Percentiles rank a stretch among this genome's conserved stretches.
Evolutionary conservation across 2,797 vertebrate species (phyloP).

Genomic region (Chiloscyllium punctatum): DNA sequence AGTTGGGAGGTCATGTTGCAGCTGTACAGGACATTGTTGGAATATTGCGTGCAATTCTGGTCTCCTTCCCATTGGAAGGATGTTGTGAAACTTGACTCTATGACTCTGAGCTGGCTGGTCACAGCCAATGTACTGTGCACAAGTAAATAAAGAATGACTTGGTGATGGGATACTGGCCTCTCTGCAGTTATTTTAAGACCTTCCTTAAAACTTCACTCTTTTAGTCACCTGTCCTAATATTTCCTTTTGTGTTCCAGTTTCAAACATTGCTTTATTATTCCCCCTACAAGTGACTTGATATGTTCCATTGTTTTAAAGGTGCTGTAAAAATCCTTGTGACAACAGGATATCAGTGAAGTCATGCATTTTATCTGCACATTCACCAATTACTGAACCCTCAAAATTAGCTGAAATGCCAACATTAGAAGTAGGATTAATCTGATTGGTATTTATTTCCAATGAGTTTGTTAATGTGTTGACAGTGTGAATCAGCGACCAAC

Average conservation of each 20-base stretch:
- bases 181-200: too few relatives aligned
- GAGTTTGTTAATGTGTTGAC: neutral
- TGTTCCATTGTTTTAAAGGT: neutral
- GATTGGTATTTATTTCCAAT: neutral
- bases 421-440: neutral
- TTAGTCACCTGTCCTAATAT: neutral
- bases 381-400: neutral
- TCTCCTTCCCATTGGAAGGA: too few relatives aligned
- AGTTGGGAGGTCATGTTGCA: too few relatives aligned
- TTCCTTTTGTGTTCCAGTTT: neutral
- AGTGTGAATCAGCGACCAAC: neutral
- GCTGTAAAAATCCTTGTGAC: neutral
- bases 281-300: neutral
- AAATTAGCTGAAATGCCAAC: neutral
- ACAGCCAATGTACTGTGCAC: too few relatives aligned
- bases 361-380: neutral
- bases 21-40: too few relatives aligned
- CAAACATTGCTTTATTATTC: neutral
- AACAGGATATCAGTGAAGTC: neutral
- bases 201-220: too few relatives aligned
- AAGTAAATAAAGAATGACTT: too few relatives aligned
- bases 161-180: too few relatives aligned
- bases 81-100: too few relatives aligned
- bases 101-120: too few relatives aligned
- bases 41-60: too few relatives aligned